phyloP scores from a whole-genome alignment of 2,888 invertebrate genomes.

The Zaprionus lineosus region DNA sequence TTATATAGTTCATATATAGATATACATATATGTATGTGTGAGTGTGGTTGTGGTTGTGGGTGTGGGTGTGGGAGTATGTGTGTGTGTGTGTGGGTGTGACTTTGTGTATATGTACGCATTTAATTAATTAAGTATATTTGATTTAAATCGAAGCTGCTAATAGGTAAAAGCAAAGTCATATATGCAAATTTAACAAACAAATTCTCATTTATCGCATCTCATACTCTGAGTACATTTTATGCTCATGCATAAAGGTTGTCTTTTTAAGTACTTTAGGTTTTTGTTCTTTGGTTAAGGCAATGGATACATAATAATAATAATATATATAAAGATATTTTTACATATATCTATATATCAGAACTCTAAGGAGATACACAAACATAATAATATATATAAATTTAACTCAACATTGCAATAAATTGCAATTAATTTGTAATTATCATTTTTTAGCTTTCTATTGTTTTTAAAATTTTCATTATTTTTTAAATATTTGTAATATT shows the following conservation, averaged over 20 bases:
- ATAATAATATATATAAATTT: constrained; percentile 29
- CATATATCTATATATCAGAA: constrained; percentile 5
- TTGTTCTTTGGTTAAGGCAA: constrained; percentile 65
- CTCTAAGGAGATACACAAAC: constrained; percentile 32
- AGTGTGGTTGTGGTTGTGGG: too few relatives aligned
- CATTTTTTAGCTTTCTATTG: too few relatives aligned
- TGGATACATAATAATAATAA: constrained; percentile 54
- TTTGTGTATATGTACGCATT: constrained; percentile 27
- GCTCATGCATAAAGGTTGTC: constrained; percentile 33
- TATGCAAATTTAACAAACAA: constrained; percentile 71
- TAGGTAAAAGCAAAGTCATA: constrained; percentile 67
- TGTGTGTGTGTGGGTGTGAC: too few relatives aligned
- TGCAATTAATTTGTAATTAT: constrained; percentile 19
- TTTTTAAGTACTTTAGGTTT: constrained; percentile 24
- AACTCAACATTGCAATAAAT: constrained; percentile 22
- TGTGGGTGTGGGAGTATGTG: too few relatives aligned
- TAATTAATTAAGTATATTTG: constrained; percentile 62
- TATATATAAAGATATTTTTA: neutral
- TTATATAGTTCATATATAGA: constrained; percentile 66
- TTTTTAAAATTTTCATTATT: constrained; percentile 5
- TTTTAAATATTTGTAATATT: constrained; percentile 1
- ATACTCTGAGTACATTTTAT: constrained; percentile 42
- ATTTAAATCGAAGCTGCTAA: constrained; percentile 75
- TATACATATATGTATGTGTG: constrained; percentile 21
- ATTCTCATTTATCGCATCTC: constrained; percentile 34